Evolutionary conservation across 2,113 vertebrate genomes (phyloP).

Genomic region (Psittacus erithacus): DNA sequence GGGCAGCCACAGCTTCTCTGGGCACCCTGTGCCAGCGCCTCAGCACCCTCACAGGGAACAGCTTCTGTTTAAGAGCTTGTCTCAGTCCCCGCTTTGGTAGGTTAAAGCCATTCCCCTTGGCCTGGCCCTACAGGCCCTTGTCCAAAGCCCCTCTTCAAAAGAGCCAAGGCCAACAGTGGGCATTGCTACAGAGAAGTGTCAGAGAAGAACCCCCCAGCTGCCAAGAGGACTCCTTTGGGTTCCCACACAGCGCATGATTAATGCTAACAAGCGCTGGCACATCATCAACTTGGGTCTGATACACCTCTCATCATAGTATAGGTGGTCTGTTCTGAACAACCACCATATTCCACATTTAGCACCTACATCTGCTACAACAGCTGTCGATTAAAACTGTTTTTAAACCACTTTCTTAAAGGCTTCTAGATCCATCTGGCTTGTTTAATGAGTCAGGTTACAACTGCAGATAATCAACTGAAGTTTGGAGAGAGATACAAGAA

Average conservation of each 20-base stretch:
- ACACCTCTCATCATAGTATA: not conserved
- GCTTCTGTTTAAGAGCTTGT: not conserved
- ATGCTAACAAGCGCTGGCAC: not conserved
- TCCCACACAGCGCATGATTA: not conserved
- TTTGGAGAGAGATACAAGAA: not conserved
- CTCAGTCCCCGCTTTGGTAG: not conserved
- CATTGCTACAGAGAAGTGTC: not conserved
- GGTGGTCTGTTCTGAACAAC: not conserved
- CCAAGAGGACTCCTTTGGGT: not conserved
- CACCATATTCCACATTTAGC: not conserved
- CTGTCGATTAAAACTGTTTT: not conserved
- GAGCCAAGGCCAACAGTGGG: fast-evolving
- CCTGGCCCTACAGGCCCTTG: not conserved
- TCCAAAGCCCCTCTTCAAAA: not conserved
- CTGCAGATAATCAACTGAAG: not conserved
- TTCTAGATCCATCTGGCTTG: not conserved
- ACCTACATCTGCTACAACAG: not conserved
- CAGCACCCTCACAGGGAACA: no score
- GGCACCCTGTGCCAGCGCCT: no score
- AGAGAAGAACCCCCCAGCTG: not conserved
- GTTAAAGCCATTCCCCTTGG: not conserved
- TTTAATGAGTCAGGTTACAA: not conserved
- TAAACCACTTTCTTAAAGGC: not conserved
- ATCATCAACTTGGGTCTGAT: not conserved
- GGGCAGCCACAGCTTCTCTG: no score